Base-by-base conservation (phyloP, 2,888 invertebrate species). In the Ellobium chinense region DNA sequence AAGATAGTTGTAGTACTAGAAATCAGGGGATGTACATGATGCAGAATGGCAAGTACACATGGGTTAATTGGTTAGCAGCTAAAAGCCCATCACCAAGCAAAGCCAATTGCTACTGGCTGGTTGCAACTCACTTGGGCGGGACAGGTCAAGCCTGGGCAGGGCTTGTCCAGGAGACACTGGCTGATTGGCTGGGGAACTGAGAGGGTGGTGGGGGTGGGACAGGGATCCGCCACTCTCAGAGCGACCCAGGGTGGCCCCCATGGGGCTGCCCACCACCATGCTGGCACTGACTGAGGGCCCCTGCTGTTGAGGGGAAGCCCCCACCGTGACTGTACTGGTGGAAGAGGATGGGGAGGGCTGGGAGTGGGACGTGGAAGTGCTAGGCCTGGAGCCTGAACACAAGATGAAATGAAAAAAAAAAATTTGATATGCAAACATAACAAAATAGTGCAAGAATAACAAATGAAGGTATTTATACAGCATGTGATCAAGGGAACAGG, bases 111-210 rank as follows among this genome's bases (percentile, higher is more conserved):
- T 46, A 46, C 18, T 46, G 46, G 46, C 18, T 18, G 46, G 46
- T 46, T 46, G 46, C 18, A 68, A 82, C 82, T 82, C 82, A 82
- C 82, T 82, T 72, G 78, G 83, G 3, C 80, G 83, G 24, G 83
- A 65, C 63, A 83, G 34, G 24, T 81, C 83, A 65, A 80, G 70
- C 29, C 79, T 80, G 77, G 66, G 78, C 21, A 72, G 72, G 63
- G 37, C 72, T 34, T 80, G 82, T 29, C 65, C 56, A 70, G 78
- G 75, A n/a, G 83, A 70, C 63, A 78, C 54, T 4, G 83, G 77
- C 39, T 78, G 80, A 54, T 69, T 72, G 65, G 75, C 73, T 36
- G 80, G 78, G 29, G 83, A 78, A 54, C 65, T 63, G 24, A 74
- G 80, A 14, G 78, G 83, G 76, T 81, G 69, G 68, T 74, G 78